These are phyloP conservation scores for Pantelozetes paolii DNA, from an alignment of 2,888 invertebrate genomes.

Conservation along the genomic window DNA sequence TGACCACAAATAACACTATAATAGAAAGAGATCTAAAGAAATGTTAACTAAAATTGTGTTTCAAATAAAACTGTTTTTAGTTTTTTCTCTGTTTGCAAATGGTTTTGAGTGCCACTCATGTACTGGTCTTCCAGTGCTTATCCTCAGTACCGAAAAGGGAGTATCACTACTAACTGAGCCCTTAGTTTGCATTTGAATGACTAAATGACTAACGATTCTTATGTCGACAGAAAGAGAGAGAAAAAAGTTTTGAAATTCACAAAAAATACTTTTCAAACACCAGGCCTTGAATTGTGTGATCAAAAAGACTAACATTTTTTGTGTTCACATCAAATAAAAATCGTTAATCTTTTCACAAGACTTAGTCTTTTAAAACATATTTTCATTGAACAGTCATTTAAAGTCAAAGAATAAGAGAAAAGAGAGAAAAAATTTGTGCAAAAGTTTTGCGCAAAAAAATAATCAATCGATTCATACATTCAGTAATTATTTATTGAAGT, in stretches of 20 bases:
- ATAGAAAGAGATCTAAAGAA: too few species aligned
- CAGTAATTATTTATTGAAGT: neutral
- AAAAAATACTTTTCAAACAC: neutral
- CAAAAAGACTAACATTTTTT: conserved; percentile 1
- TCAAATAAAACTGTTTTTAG: too few species aligned
- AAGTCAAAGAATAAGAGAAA: neutral
- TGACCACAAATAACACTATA: too few species aligned
- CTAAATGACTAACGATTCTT: conserved; percentile 11
- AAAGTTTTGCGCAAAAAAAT: neutral
- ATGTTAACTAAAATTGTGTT: too few species aligned
- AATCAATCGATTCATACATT: neutral
- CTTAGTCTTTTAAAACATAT: neutral
- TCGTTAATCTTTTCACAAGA: conserved; percentile 9
- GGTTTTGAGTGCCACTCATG: too few species aligned
- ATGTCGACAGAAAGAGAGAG: neutral
- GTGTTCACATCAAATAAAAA: conserved; percentile 14
- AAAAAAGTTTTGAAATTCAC: neutral
- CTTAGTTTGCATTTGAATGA: conserved; percentile 13
- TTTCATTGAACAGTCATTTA: neutral
- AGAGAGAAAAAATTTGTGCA: neutral
- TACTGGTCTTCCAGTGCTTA: neutral
- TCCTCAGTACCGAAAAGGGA: neutral
- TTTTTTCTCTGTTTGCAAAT: too few species aligned
- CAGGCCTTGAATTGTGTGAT: conserved; percentile 19
- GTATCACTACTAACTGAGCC: conserved; percentile 6